phyloP scores from a whole-genome alignment of 2,888 invertebrate species.

The Cetonia aurata region DNA sequence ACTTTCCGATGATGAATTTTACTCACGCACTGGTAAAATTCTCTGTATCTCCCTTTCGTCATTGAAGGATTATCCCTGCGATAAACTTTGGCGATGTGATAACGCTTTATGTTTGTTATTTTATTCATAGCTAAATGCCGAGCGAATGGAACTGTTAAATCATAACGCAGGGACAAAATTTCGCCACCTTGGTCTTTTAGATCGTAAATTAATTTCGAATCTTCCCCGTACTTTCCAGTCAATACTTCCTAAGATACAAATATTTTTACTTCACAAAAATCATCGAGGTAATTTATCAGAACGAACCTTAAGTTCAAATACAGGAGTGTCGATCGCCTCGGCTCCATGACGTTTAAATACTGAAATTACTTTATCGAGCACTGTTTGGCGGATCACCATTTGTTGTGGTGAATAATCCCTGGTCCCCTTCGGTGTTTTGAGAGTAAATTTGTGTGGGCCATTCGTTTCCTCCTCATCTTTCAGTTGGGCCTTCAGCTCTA shows the following conservation, averaged over 20 bases:
- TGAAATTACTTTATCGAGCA: slow-evolving; percentile 86
- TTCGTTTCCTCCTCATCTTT: slow-evolving; percentile 71
- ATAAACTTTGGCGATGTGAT: slow-evolving; percentile 99
- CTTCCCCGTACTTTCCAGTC: slow-evolving; percentile 99
- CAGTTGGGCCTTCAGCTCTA: slow-evolving; percentile 84
- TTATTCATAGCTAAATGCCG: slow-evolving; percentile 98
- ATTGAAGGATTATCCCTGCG: slow-evolving; percentile 98
- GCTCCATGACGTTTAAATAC: slow-evolving; percentile 98
- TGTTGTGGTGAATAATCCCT: slow-evolving; percentile 95
- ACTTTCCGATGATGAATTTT: neutral
- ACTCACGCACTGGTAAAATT: slow-evolving; percentile 99
- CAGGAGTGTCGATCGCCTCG: slow-evolving; percentile 97
- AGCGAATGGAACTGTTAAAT: slow-evolving; percentile 98
- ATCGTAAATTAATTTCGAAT: slow-evolving; percentile 98
- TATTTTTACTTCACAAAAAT: slow-evolving; percentile 1
- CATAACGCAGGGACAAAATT: slow-evolving; percentile 94
- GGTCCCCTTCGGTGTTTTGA: slow-evolving; percentile 95
- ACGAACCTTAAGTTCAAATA: slow-evolving; percentile 93
- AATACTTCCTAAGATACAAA: slow-evolving; percentile 82
- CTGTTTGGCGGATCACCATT: slow-evolving; percentile 91
- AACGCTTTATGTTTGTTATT: slow-evolving; percentile 92
- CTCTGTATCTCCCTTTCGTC: slow-evolving; percentile 94
- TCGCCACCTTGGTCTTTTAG: slow-evolving; percentile 99
- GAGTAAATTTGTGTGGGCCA: slow-evolving; percentile 80
- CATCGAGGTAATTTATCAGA: slow-evolving; percentile 35